Conservation (phyloP, 2,113 vertebrate species). For the Zosterops japonicus region DNA sequence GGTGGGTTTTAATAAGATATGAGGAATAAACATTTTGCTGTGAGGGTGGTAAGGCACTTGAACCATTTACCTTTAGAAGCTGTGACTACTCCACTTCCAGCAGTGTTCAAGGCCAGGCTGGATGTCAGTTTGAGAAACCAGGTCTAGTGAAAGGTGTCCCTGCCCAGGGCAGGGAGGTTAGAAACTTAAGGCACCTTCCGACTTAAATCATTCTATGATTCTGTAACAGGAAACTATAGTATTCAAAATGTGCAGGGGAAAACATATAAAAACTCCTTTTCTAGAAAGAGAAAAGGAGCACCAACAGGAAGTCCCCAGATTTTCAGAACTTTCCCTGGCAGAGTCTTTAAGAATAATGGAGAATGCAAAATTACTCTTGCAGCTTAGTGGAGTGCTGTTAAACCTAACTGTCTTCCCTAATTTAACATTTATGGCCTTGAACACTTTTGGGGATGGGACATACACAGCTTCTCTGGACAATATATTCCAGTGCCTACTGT, state of each 20-base stretch:
- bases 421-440: neutral
- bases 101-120: neutral
- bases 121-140: neutral
- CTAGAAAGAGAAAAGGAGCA: neutral
- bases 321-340: neutral
- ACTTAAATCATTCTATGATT: neutral
- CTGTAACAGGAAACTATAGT: neutral
- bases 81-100: neutral
- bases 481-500: neutral
- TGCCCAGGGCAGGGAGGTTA: neutral
- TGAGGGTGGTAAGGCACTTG: neutral
- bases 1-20: neutral
- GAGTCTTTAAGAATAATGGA: neutral
- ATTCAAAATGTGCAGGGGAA: neutral
- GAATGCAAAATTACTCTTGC: neutral
- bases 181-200: neutral
- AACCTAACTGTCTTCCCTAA: neutral
- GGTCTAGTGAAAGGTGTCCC: neutral
- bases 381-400: neutral
- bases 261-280: neutral
- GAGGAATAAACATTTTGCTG: neutral
- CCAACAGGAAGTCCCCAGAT: neutral
- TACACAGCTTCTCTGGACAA: no score
- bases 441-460: neutral
- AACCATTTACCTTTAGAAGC: neutral